These are phyloP conservation scores for Toxotes jaculatrix DNA, from an alignment of 2,113 vertebrate species.

Conservation along the genomic window DNA sequence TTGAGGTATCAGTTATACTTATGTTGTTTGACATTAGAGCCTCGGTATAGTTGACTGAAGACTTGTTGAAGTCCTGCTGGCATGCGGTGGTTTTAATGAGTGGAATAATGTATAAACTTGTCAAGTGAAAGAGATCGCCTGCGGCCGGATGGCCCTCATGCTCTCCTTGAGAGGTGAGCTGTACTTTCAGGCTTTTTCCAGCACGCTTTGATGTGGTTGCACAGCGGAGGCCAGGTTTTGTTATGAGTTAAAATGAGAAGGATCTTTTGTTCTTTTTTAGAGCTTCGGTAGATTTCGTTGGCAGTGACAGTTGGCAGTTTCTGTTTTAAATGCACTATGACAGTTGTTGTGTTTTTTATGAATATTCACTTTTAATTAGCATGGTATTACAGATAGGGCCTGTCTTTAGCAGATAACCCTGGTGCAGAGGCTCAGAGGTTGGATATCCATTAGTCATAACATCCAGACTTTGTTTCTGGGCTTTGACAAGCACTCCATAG, in stretches of 20 bases:
- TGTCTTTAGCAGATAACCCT: slow-evolving; percentile 54
- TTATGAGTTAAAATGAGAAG: slow-evolving; percentile 57
- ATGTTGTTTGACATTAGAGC: slow-evolving; percentile 37
- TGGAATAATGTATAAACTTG: slow-evolving; percentile 94
- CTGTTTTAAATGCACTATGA: slow-evolving; percentile 41
- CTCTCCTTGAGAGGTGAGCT: slow-evolving; percentile 87
- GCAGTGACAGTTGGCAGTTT: slow-evolving; percentile 61
- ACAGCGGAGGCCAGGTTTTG: slow-evolving; percentile 54
- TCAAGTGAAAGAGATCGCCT: slow-evolving; percentile 90
- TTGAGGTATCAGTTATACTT: slow-evolving; percentile 26
- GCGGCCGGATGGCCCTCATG: slow-evolving; percentile 86
- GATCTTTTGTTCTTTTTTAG: slow-evolving; percentile 62
- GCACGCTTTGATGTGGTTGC: slow-evolving; percentile 72
- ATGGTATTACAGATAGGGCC: slow-evolving; percentile 34
- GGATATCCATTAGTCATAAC: slow-evolving; percentile 49
- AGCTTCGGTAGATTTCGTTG: slow-evolving; percentile 34
- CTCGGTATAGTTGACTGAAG: slow-evolving; percentile 74
- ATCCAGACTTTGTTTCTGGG: slow-evolving; percentile 44
- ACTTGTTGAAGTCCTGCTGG: slow-evolving; percentile 88
- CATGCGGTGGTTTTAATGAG: slow-evolving; percentile 90
- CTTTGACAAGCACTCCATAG: slow-evolving; percentile 49
- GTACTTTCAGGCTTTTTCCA: slow-evolving; percentile 58
- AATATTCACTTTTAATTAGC: slow-evolving; percentile 66
- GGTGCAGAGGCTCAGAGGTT: slow-evolving; percentile 53
- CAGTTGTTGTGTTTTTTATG: slow-evolving; percentile 25